Percentiles rank a stretch among this genome's conserved stretches.
Conservation (phyloP, 2,797 vertebrate genomes). For the Sandelia bainsii region DNA sequence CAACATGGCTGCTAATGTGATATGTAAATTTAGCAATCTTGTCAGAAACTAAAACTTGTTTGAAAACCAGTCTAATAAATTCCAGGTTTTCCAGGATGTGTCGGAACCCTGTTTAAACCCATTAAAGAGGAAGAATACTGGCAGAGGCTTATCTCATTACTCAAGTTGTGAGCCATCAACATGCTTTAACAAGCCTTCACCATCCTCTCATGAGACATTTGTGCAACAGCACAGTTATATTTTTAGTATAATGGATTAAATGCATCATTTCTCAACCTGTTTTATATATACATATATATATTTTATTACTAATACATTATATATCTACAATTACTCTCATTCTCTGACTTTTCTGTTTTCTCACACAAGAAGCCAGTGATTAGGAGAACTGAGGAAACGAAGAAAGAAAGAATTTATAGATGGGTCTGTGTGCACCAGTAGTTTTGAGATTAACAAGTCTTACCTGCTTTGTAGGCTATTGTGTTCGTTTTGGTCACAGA, state of each 20-base stretch:
- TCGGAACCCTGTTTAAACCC: no score
- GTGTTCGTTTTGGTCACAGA: slow-evolving; percentile 98
- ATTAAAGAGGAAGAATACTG: neutral
- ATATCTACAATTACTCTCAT: neutral
- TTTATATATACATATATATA: no score
- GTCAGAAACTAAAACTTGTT: no score
- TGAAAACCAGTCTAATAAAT: no score
- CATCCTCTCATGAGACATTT: neutral
- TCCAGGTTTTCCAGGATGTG: no score
- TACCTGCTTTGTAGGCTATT: slow-evolving; percentile 96
- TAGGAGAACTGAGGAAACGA: neutral
- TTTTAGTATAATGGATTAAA: no score
- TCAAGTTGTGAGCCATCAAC: slow-evolving; percentile 27
- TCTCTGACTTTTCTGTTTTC: slow-evolving; percentile 4
- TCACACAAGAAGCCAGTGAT: slow-evolving; percentile 1
- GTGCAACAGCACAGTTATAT: slow-evolving; percentile 10
- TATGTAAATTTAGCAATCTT: no score
- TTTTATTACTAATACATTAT: no score
- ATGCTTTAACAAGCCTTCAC: slow-evolving; percentile 43
- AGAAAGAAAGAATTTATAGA: slow-evolving; percentile 9
- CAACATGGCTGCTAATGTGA: no score
- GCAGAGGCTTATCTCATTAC: slow-evolving; percentile 24
- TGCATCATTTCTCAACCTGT: no score
- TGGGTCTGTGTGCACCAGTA: slow-evolving; percentile 7
- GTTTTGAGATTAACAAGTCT: slow-evolving; percentile 37